Base-by-base conservation (phyloP, 92 coral and sea anemone genomes). In the Meandrina meandrites region DNA sequence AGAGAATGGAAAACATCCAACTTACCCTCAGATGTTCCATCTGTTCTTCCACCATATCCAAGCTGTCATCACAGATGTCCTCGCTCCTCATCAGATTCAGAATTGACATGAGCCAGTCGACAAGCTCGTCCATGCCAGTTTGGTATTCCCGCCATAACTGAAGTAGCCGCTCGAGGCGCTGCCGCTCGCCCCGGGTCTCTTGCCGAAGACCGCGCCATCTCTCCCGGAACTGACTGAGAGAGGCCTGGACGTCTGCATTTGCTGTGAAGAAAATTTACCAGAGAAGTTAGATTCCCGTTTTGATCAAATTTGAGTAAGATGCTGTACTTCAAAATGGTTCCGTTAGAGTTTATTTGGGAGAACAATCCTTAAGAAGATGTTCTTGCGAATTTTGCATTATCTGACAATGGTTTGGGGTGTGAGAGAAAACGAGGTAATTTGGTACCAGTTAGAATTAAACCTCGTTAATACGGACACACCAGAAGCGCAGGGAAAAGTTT, bases 121-220 rank as follows among this genome's bases (percentile, higher is more conserved):
- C 92, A 81, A 96, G 85, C 73, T 97, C 99, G 87, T 95, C 96
- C 94, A 93, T 84, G 9, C 93, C 98, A 47, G 94, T 94, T 76
- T 97, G 98, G 81, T 93, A 93, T 76, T 94, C 96, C 69, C 95
- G 93, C 99, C 99, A 95, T 28, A 92, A 76, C 79, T 85, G 90
- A 36, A 93, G 90, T 13, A 93, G 74, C 68, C 81, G 93, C 77
- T 95, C 96, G 50, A 97, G 92, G 14, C 99, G 93, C 82, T 89
- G 93, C 12, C 99, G 96, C 93, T 97, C 99, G 30, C 80, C 87
- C 48, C 94, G 84, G 36, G 91, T 93, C 82, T 95, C 97, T 74
- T 87, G 93, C 70, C 98, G 94, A 28, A 95, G 81, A 79, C 86
- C 78, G 73, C 93, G 93, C 99, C 99, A 97, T 74, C 90, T 93